phyloP scores from a whole-genome alignment of 2,888 invertebrate genomes.

The Latheticus oryzae region DNA sequence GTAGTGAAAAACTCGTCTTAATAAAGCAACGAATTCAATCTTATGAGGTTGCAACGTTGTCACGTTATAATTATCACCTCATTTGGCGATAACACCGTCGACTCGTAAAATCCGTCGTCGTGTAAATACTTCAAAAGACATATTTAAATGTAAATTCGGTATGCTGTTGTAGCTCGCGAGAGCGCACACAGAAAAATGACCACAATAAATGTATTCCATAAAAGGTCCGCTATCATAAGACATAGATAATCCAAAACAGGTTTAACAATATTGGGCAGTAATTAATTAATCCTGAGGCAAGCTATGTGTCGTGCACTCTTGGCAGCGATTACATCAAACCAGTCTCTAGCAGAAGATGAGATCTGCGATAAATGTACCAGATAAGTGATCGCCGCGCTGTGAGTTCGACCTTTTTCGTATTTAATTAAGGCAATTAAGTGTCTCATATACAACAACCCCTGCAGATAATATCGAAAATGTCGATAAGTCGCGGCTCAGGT shows the following conservation, averaged over 20 bases:
- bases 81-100: constrained; percentile 50
- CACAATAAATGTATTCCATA: constrained; percentile 58
- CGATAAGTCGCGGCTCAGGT: constrained; percentile 58
- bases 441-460: constrained; percentile 64
- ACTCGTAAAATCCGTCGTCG: constrained; percentile 49
- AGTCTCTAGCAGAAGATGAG: constrained; percentile 55
- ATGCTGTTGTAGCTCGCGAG: constrained; percentile 27
- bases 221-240: constrained; percentile 57
- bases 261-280: constrained; percentile 57
- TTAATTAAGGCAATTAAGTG: constrained; percentile 66
- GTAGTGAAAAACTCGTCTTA: constrained; percentile 35
- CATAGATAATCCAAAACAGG: constrained; percentile 57
- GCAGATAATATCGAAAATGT: constrained; percentile 61
- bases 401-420: constrained; percentile 64
- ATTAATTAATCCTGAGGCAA: constrained; percentile 59
- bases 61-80: constrained; percentile 52
- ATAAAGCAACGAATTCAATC: constrained; percentile 37
- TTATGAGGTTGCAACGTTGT: constrained; percentile 35
- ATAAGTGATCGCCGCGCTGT: constrained; percentile 62
- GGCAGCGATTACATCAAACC: constrained; percentile 60
- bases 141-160: constrained; percentile 50
- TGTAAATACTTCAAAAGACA: constrained; percentile 53
- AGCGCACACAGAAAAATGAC: constrained; percentile 45
- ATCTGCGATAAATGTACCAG: constrained; percentile 61
- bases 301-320: constrained; percentile 56